phyloP scores from a whole-genome alignment of 2,797 vertebrate species.

The Intellagama lesueurii region DNA sequence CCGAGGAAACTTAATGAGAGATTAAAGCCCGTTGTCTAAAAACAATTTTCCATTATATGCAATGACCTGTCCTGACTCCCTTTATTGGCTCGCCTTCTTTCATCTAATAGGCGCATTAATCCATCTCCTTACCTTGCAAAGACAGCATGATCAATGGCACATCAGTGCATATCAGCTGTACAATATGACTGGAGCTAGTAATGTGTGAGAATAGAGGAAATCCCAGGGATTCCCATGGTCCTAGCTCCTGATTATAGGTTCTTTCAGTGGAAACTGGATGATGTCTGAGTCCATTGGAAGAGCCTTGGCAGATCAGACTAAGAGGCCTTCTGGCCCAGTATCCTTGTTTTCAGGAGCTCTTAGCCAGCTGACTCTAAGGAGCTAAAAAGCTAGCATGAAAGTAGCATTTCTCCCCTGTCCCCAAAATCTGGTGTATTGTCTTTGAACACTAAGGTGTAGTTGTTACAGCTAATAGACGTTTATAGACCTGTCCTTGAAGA shows the following conservation, averaged over 20 bases:
- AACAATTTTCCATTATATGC: slow-evolving; percentile 38
- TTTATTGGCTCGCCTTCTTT: not conserved
- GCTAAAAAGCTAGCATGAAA: not conserved
- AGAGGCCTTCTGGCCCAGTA: not conserved
- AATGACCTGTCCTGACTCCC: not conserved
- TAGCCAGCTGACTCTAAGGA: not conserved
- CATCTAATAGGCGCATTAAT: not conserved
- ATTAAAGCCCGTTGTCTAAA: slow-evolving; percentile 38
- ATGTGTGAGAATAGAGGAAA: not conserved
- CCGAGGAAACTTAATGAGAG: slow-evolving; percentile 28
- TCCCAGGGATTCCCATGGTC: not conserved
- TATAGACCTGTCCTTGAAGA: not conserved
- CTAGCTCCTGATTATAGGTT: not conserved
- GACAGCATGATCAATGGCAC: slow-evolving; percentile 29
- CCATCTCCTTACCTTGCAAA: not conserved
- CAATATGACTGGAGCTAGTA: not conserved
- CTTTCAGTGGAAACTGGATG: not conserved
- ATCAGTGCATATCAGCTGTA: slow-evolving; percentile 11
- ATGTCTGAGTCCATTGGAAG: not conserved
- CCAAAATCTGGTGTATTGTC: not conserved
- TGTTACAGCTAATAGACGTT: not conserved
- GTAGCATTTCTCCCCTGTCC: not conserved
- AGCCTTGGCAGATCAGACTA: not conserved
- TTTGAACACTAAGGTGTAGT: not conserved
- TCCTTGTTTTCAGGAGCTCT: not conserved